Conservation (phyloP, 2,113 vertebrate genomes). For the Oncorhynchus keta region DNA sequence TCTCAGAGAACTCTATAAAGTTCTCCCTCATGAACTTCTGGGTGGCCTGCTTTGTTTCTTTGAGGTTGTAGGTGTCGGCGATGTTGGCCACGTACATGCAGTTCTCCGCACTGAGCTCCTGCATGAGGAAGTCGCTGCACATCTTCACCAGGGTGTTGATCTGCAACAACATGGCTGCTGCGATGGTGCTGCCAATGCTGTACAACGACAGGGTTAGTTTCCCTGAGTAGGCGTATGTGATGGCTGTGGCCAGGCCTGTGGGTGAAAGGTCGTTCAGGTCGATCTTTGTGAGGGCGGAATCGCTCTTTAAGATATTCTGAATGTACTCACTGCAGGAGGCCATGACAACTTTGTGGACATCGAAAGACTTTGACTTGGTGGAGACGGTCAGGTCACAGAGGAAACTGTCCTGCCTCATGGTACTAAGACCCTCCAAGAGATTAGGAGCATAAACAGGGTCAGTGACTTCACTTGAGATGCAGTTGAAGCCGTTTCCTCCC, state of each 20-base stretch:
- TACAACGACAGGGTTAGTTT: constrained; percentile 95
- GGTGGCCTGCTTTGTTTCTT: constrained; percentile 85
- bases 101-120: constrained; percentile 94
- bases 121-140: constrained; percentile 95
- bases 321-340: constrained; percentile 96
- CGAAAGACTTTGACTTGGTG: constrained; percentile 96
- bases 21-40: constrained; percentile 97
- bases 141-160: constrained; percentile 94
- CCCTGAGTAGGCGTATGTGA: constrained; percentile 94
- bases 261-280: constrained; percentile 92
- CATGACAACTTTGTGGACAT: constrained; percentile 95
- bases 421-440: constrained; percentile 90
- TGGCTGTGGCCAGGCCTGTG: constrained; percentile 88
- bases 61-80: constrained; percentile 91
- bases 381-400: constrained; percentile 92
- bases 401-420: constrained; percentile 92
- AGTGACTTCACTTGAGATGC: constrained; percentile 91
- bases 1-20: constrained; percentile 98
- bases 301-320: constrained; percentile 89
- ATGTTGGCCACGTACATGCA: constrained; percentile 97
- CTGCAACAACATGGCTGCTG: constrained; percentile 89
- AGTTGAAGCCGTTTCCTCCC: constrained; percentile 92
- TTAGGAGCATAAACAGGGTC: constrained; percentile 89
- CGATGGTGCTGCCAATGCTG: constrained; percentile 93
- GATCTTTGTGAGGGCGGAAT: constrained; percentile 84